A percentile compares a stretch with the other conserved stretches of the same genome.
These are phyloP conservation scores for Paratilapia polleni DNA, from an alignment of 2,113 vertebrate species.

Conservation along the genomic window DNA sequence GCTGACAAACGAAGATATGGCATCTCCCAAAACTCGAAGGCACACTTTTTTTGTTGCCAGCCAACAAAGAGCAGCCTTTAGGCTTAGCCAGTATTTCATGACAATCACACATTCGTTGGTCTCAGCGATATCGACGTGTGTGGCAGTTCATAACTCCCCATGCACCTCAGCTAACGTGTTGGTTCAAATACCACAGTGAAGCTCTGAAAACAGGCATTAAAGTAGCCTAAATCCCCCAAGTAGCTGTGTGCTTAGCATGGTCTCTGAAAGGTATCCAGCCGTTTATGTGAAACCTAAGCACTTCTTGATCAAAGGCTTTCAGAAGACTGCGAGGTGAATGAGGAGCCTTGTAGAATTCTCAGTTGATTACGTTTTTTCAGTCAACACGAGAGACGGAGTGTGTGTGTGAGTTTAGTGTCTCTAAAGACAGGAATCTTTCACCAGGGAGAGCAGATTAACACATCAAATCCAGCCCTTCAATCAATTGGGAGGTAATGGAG, in stretches of 20 bases:
- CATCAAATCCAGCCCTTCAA: slow-evolving; percentile 72
- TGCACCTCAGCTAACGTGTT: slow-evolving; percentile 68
- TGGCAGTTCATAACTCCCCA: slow-evolving; percentile 53
- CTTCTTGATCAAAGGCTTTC: slow-evolving; percentile 79
- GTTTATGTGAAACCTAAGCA: slow-evolving; percentile 77
- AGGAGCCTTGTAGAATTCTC: slow-evolving; percentile 68
- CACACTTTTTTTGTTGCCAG: not conserved
- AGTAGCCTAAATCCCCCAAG: slow-evolving; percentile 71
- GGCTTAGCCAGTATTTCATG: slow-evolving; percentile 23
- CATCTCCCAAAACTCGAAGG: not conserved
- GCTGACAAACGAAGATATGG: slow-evolving; percentile 20
- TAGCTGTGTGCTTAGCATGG: slow-evolving; percentile 70
- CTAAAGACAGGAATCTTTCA: slow-evolving; percentile 69
- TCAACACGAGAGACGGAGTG: not conserved
- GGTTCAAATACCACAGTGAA: slow-evolving; percentile 68
- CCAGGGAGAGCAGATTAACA: slow-evolving; percentile 69
- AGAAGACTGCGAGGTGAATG: slow-evolving; percentile 64
- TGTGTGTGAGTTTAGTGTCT: slow-evolving; percentile 53
- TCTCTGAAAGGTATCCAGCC: slow-evolving; percentile 76
- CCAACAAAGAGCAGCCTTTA: slow-evolving; percentile 6
- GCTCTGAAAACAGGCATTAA: slow-evolving; percentile 79
- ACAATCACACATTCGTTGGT: slow-evolving; percentile 16
- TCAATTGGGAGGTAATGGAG: slow-evolving; percentile 74
- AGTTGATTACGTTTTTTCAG: slow-evolving; percentile 49
- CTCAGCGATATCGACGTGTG: slow-evolving; percentile 63